Base-by-base conservation (phyloP, 1,140 invertebrate genomes). In the Tetragonula clypearis region DNA sequence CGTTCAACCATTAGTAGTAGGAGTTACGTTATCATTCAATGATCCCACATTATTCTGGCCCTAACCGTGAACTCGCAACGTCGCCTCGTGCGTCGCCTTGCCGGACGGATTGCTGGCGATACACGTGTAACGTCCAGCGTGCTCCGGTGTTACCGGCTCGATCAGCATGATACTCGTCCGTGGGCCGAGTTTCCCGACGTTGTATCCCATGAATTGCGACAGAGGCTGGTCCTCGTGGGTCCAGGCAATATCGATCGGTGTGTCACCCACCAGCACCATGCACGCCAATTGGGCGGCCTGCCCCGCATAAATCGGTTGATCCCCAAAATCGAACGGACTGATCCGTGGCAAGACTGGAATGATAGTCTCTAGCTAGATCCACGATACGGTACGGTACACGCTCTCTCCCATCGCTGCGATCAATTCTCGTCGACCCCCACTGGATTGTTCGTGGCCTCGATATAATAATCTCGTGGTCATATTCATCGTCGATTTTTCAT, bases 321-420 rank as follows among this genome's bases (percentile, higher is more conserved):
- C 94, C 88, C 96, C 96, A 93, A 97, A 97, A 92, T 95, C 94
- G 94, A 97, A 97, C 84, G 96, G 96, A 90, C 95, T 96, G 93
- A 97, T 97, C 90, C 96, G 95, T 85, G 97, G 97, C 83, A 96
- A 94, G 91, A 97, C 97, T 97, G 96, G 92, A 96, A 96, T 94
- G 72, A 77, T 71, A 90, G 85, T 68, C 65, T 62, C 62, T 17
- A 30, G 74, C 79, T 90, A 89, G 79, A 89, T 82, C 85, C 82
- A 69, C n/a, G 66, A 35, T 35, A 35, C 35, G 35, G 35, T 35
- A 35, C 35, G 35, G n/a, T 26, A 35, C 14, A 41, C 49, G 8
- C 66, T 21, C 30, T 30, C 30, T 30, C 26, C 17, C 65, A 56
- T n/a, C 53, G 30, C 5, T 74, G 58, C 23, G 66, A 68, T 86